Base-by-base conservation (phyloP, 1,140 invertebrate genomes). In the Dendrolimus kikuchii region DNA sequence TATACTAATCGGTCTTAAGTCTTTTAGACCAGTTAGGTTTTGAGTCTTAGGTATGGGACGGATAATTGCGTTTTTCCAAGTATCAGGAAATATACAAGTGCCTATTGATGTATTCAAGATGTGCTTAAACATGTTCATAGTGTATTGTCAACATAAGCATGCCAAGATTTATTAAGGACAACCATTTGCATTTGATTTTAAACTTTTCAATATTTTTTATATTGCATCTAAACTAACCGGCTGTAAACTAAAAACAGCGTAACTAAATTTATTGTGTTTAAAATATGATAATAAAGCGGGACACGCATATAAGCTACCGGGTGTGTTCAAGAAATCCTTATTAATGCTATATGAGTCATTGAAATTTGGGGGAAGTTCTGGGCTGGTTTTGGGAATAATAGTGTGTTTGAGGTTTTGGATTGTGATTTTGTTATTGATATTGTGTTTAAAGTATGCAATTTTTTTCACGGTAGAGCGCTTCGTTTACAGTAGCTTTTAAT, bases 401-500 rank as follows among this genome's bases (percentile, higher is more conserved):
- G 23, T 23, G 23, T 23, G 1, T 23, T 23, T 23, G 3, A 23
- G 23, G 23, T 23, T 23, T 23, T 23, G 23, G 23, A 23, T 23
- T 23, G 1, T 23, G 23, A 23, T 23, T 23, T 23, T 23, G 23
- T 3, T 23, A 23, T 23, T 23, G 3, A 23, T 23, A 23, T 23
- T 23, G 7, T 56, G 23, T 41, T 53, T 54, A 53, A 69, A 69
- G 41, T 57, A 69, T 8, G 59, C 63, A 0, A 23, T n/a, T n/a
- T 48, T 66, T 69, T 50, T 69, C 63, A 6, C n/a, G 36, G 7
- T 51, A 45, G 6, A 64, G 7, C 5, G 57, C 46, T 1, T 7
- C 23, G 10, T 43, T 52, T 5, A 62, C 61, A n/a, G 43, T n/a
- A 6, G 7, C 7, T 49, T 66, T 70, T n/a, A 69, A 37, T 2